Conservation (phyloP, 1,140 invertebrate genomes). For the Drosophila nannoptera region DNA sequence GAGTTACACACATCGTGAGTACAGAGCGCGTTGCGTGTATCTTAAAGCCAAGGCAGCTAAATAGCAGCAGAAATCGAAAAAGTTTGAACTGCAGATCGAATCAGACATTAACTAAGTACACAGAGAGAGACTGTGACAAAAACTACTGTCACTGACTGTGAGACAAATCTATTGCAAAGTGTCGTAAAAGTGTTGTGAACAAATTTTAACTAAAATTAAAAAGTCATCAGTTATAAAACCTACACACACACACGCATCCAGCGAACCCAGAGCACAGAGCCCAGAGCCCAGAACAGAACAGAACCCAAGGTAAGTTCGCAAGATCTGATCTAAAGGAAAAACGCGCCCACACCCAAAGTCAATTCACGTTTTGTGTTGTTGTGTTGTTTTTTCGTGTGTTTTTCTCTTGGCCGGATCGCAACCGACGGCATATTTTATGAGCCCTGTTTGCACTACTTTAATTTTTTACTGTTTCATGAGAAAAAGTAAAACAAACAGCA, state of each 20-base stretch:
- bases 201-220: slow-evolving; percentile 48
- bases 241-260: slow-evolving; percentile 1
- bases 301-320: slow-evolving; percentile 63
- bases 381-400: slow-evolving; percentile 1
- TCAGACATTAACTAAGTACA: slow-evolving; percentile 6
- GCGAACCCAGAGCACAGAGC: slow-evolving; percentile 18
- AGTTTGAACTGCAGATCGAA: slow-evolving; percentile 21
- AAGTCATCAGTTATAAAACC: slow-evolving; percentile 53
- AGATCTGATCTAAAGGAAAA: slow-evolving; percentile 15
- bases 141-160: too few relatives aligned
- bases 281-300: slow-evolving; percentile 32
- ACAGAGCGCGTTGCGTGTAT: slow-evolving; percentile 44
- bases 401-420: slow-evolving; percentile 28
- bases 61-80: slow-evolving; percentile 7
- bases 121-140: slow-evolving; percentile 34
- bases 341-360: slow-evolving; percentile 52
- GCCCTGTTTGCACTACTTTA: slow-evolving; percentile 70
- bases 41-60: slow-evolving; percentile 9
- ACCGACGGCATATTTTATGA: slow-evolving; percentile 68
- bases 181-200: slow-evolving; percentile 26
- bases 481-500: slow-evolving; percentile 41
- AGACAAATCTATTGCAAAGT: slow-evolving; percentile 24
- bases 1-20: slow-evolving; percentile 70
- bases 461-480: slow-evolving; percentile 72
- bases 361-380: slow-evolving; percentile 60